Percentiles rank a stretch among this genome's conserved stretches.
Evolutionary conservation across 2,888 invertebrate species (phyloP).

Genomic region (Xylota segnis): DNA sequence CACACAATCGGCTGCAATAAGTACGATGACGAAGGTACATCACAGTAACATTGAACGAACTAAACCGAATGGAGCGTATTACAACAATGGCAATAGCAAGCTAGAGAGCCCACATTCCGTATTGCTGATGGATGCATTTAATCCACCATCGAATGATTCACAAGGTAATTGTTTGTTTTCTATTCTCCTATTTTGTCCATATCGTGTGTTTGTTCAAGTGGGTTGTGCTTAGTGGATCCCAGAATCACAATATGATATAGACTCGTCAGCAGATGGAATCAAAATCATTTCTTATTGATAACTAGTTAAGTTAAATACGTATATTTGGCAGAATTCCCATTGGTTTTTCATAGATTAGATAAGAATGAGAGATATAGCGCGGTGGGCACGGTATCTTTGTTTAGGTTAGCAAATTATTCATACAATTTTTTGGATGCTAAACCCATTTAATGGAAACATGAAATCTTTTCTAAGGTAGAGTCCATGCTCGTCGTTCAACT

Average conservation of each 20-base stretch:
- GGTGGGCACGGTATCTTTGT: too few relatives aligned
- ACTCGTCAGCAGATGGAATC: too few relatives aligned
- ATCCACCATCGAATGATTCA: slow-evolving; percentile 82
- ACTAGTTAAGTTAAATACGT: too few relatives aligned
- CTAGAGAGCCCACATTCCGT: slow-evolving; percentile 84
- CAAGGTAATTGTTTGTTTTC: slow-evolving; percentile 79
- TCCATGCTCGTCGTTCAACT: too few relatives aligned
- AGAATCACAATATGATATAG: background rate
- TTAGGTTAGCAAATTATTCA: too few relatives aligned
- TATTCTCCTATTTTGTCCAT: background rate
- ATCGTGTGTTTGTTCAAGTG: background rate
- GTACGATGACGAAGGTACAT: slow-evolving; percentile 82
- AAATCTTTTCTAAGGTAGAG: too few relatives aligned
- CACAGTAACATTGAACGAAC: slow-evolving; percentile 80
- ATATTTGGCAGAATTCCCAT: too few relatives aligned
- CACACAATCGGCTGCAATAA: slow-evolving; percentile 76
- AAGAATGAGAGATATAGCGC: too few relatives aligned
- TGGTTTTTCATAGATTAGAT: too few relatives aligned
- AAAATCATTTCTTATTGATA: too few relatives aligned
- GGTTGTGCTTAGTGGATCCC: background rate
- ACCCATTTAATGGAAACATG: too few relatives aligned
- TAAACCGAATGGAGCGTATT: slow-evolving; percentile 80
- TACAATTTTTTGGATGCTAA: too few relatives aligned
- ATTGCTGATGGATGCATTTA: slow-evolving; percentile 84
- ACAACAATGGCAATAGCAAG: slow-evolving; percentile 77